A percentile compares a stretch with the other conserved stretches of the same genome.
These are phyloP conservation scores for Apotomis turbidana DNA, from an alignment of 2,888 invertebrate species.

Conservation along the genomic window DNA sequence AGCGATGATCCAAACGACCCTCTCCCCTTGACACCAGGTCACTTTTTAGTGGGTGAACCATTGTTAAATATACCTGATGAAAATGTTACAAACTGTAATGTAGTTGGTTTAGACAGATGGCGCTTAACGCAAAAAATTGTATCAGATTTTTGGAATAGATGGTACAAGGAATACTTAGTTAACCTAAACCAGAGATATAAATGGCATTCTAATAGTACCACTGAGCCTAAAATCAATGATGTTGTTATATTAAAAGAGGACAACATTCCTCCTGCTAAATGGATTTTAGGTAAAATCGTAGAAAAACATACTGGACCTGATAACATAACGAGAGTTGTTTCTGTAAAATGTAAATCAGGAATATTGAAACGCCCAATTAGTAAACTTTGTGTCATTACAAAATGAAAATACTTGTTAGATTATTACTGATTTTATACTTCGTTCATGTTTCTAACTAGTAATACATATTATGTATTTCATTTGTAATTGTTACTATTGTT, in stretches of 20 bases:
- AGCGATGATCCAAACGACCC: too few relatives aligned
- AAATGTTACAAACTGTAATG: neutral
- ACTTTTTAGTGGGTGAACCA: slow-evolving; percentile 15
- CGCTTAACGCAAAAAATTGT: slow-evolving; percentile 27
- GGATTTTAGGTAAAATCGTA: slow-evolving; percentile 41
- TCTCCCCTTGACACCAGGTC: slow-evolving; percentile 7
- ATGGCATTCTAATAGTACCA: slow-evolving; percentile 15
- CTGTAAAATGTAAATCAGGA: slow-evolving; percentile 19
- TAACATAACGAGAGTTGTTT: slow-evolving; percentile 41
- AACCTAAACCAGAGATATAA: slow-evolving; percentile 32
- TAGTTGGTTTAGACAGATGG: slow-evolving; percentile 20
- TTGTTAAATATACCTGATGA: slow-evolving; percentile 6
- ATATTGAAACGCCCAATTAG: slow-evolving; percentile 18
- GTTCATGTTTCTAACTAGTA: neutral
- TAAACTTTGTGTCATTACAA: slow-evolving; percentile 16
- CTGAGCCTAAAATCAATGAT: slow-evolving; percentile 28
- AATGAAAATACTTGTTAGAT: neutral
- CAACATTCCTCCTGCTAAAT: slow-evolving; percentile 42
- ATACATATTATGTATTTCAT: neutral
- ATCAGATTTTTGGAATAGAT: slow-evolving; percentile 21
- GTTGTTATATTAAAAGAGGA: slow-evolving; percentile 39
- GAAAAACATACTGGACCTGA: slow-evolving; percentile 39
- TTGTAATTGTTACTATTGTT: neutral
- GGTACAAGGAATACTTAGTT: slow-evolving; percentile 22
- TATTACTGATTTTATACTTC: neutral